phyloP scores from a whole-genome alignment of 1,140 invertebrate species.

The Muscidifurax raptorellus region DNA sequence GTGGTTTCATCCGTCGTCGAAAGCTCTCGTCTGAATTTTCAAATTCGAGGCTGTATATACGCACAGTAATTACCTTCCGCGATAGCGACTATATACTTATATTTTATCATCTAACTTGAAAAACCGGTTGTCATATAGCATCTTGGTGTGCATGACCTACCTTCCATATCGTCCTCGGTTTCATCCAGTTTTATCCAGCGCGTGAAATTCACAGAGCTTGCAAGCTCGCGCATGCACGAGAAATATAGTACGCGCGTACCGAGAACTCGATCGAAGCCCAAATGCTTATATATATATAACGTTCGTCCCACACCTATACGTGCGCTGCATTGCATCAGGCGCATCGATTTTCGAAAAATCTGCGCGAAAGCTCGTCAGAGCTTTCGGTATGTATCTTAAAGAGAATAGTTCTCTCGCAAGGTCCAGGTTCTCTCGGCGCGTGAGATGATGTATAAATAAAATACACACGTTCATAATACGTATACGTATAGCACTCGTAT shows the following conservation, averaged over 20 bases:
- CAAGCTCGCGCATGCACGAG: background rate
- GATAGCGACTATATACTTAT: background rate
- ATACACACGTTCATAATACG: conserved; percentile 52
- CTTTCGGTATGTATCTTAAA: background rate
- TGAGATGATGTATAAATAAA: conserved; percentile 47
- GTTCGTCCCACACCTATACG: too few relatives aligned
- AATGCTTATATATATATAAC: too few relatives aligned
- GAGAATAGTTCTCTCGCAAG: conserved; percentile 53
- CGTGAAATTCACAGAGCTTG: background rate
- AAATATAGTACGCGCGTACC: background rate
- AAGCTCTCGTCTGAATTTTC: background rate
- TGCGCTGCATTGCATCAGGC: background rate
- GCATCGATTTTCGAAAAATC: background rate
- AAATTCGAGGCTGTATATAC: background rate
- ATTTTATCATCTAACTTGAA: background rate
- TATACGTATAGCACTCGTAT: conserved; percentile 62
- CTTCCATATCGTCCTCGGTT: background rate
- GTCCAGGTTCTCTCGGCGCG: conserved; percentile 49
- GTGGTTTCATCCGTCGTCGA: too few relatives aligned
- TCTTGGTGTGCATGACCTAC: background rate
- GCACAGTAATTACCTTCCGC: too few relatives aligned
- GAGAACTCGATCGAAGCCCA: background rate
- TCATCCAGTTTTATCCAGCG: background rate
- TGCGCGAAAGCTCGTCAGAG: background rate
- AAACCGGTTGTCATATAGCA: background rate